Evolutionary conservation across 2,113 vertebrate species (phyloP), one percentile per base, ranked within the genome.

Genomic region (Dissostichus mawsoni): DNA sequence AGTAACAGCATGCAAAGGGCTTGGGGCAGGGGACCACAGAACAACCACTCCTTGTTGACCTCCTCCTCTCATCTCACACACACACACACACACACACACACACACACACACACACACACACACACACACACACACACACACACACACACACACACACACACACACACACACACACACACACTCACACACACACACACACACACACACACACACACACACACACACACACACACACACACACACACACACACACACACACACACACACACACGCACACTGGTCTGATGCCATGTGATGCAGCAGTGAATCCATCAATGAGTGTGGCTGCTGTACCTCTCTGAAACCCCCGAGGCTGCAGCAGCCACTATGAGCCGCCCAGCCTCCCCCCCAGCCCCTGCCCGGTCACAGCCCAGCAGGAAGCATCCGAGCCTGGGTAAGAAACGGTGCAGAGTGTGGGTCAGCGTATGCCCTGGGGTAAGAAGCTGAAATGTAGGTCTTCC

Each of bases 271-370:
- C 29, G 29, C 29, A 29, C 29, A 29, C 29, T 29, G 29, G 29
- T 29, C 29, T 29, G 29, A 29, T 29, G 33, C 70, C 58, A 48
- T 62, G 48, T 84, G 80, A 85, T 78, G 84, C 80, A 84, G 81
- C 85, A 87, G 14, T 81, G 87, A 90, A 59, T 76, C 69, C 58
- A 80, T 90, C 92, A 90, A 79, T 87, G 79, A 80, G 62, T 75
- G 64, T 80, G 85, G 80, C 67, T 44, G 8, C 36, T 41, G 36
- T 41, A 68, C 69, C 72, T 81, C 75, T 62, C 52, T 75, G 48
- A 52, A 72, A 44, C 7, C 4, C 87, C 80, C 1, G 25, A 64
- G 87, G 88, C 85, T 61, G 62, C 53, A 72, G 66, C 59, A 66
- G 69, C 72, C 76, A 62, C 59, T n/a, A 12, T 18, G 29, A 81